Percentiles rank a stretch among this genome's conserved stretches.
Evolutionary conservation across 2,888 invertebrate genomes (phyloP).

Genomic region (Cotesia congregata): DNA sequence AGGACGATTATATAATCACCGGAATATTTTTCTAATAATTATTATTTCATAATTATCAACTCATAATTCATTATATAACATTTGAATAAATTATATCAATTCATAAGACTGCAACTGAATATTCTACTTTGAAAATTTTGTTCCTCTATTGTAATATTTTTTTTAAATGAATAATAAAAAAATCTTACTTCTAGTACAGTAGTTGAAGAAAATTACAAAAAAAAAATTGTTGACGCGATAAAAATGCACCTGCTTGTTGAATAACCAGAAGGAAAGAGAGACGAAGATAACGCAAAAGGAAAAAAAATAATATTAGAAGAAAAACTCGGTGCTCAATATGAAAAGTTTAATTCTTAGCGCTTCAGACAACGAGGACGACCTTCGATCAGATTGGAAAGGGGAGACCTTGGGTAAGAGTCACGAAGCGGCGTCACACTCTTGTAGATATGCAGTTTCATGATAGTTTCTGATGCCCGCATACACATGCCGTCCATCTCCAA

Average conservation of each 20-base stretch:
- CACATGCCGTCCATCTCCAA: neutral
- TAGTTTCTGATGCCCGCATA: neutral
- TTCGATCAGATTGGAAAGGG: slow-evolving; percentile 65
- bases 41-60: neutral
- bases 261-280: neutral
- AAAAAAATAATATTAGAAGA: slow-evolving; percentile 35
- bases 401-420: slow-evolving; percentile 67
- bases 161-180: neutral
- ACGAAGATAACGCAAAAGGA: neutral
- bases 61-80: neutral
- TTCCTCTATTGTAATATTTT: no score
- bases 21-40: neutral
- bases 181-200: neutral
- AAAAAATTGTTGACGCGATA: neutral
- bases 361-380: slow-evolving; percentile 50
- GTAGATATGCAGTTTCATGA: slow-evolving; percentile 14
- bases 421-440: slow-evolving; percentile 51
- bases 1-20: neutral
- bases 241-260: neutral
- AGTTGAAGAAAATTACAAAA: neutral
- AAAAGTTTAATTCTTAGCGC: slow-evolving; percentile 38
- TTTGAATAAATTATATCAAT: no score
- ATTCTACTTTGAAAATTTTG: no score
- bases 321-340: slow-evolving; percentile 19
- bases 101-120: no score